A percentile compares a stretch with the other conserved stretches of the same genome.
These are phyloP conservation scores for Drosophila histrio DNA, from an alignment of 2,888 invertebrate genomes.

Conservation along the genomic window DNA sequence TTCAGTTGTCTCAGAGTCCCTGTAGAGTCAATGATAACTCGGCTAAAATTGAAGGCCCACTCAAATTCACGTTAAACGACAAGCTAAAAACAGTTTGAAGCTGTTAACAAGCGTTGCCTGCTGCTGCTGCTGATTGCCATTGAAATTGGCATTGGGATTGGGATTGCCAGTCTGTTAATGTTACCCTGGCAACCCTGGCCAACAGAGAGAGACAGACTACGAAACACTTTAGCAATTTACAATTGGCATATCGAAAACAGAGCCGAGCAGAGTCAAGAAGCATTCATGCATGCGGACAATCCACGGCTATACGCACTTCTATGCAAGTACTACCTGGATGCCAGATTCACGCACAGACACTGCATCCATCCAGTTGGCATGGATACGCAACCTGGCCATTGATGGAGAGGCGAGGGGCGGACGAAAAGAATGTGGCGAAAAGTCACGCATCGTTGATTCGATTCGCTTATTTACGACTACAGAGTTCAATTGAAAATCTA, in stretches of 20 bases:
- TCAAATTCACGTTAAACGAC: constrained; percentile 13
- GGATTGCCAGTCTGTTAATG: constrained; percentile 51
- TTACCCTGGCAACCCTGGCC: constrained; percentile 63
- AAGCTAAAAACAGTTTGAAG: constrained; percentile 34
- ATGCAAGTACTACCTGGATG: constrained; percentile 25
- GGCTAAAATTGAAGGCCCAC: background rate
- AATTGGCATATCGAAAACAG: constrained; percentile 70
- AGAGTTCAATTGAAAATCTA: constrained; percentile 26
- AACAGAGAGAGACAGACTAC: constrained; percentile 5
- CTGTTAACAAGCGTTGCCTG: constrained; percentile 51
- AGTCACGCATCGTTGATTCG: constrained; percentile 40
- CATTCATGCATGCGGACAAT: constrained; percentile 66
- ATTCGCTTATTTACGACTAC: constrained; percentile 19
- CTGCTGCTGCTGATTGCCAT: constrained; percentile 31
- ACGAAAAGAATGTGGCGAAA: constrained; percentile 20
- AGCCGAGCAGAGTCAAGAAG: constrained; percentile 50
- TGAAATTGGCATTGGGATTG: background rate
- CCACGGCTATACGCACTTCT: constrained; percentile 65
- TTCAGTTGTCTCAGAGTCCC: constrained; percentile 27
- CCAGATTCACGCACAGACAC: constrained; percentile 13
- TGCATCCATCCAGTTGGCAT: constrained; percentile 31
- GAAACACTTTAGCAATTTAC: constrained; percentile 57
- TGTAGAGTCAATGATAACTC: constrained; percentile 36
- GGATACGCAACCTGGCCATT: constrained; percentile 9
- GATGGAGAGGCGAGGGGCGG: background rate